phyloP scores from a whole-genome alignment of 2,888 invertebrate genomes.

The Strigamia crassipes region DNA sequence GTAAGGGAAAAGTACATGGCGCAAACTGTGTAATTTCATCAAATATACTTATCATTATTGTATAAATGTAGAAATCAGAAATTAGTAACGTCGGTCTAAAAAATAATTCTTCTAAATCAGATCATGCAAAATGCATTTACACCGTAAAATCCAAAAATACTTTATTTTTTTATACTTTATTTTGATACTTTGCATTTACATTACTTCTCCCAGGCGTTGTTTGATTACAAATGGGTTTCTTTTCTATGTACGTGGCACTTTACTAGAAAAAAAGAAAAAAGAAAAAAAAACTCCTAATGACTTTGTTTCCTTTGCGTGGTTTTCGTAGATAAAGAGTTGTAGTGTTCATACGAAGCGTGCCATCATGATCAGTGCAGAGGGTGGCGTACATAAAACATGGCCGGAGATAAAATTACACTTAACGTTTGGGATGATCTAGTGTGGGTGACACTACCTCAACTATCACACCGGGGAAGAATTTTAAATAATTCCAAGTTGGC shows the following conservation, averaged over 20 bases:
- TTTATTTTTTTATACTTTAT: no score
- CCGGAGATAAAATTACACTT: conserved; percentile 15
- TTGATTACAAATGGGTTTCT: background rate
- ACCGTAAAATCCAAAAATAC: no score
- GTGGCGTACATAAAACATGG: conserved; percentile 1
- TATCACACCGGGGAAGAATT: background rate
- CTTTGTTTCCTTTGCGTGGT: background rate
- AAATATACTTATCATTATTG: no score
- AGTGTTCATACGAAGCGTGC: background rate
- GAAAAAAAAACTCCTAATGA: background rate
- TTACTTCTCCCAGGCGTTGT: background rate
- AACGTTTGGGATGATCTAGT: background rate
- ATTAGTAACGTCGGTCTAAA: no score
- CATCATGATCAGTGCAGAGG: background rate
- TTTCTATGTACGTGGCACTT: background rate
- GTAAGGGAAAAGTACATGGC: no score
- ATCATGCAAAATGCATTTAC: no score
- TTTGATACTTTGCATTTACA: no score
- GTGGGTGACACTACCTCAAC: background rate
- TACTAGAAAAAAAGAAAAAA: background rate
- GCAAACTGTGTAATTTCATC: no score
- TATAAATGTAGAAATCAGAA: no score
- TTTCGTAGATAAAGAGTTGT: background rate
- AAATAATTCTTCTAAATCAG: no score
- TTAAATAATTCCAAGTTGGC: conserved; percentile 12